phyloP scores from a whole-genome alignment of 2,888 invertebrate genomes.

The Gryllus longicercus region DNA sequence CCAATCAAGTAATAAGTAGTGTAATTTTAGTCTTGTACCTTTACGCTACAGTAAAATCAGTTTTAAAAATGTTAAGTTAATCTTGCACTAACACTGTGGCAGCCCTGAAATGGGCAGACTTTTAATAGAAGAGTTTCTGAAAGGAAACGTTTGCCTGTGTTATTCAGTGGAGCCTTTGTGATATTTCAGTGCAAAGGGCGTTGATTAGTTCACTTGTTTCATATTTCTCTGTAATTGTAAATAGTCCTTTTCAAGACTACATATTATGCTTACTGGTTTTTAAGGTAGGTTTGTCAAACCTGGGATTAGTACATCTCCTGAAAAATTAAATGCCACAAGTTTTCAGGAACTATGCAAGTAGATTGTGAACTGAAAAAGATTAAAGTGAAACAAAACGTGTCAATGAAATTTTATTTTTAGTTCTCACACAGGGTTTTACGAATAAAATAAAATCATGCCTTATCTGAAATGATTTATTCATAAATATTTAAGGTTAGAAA shows the following conservation, averaged over 20 bases:
- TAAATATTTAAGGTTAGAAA: no score
- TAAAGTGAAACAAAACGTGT: background rate
- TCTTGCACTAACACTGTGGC: background rate
- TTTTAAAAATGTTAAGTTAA: background rate
- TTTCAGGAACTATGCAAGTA: background rate
- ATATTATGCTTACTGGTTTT: background rate
- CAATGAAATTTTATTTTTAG: background rate
- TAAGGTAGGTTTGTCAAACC: background rate
- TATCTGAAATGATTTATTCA: no score
- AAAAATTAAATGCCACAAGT: background rate
- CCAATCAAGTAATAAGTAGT: background rate
- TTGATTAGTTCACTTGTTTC: constrained; percentile 4
- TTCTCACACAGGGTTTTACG: background rate
- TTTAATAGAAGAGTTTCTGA: background rate
- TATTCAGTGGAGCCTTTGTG: background rate
- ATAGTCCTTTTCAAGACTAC: background rate
- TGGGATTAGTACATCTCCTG: background rate
- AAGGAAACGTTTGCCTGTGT: background rate
- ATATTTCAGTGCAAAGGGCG: background rate
- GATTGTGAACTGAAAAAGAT: background rate
- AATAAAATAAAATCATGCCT: background rate
- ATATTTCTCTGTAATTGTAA: background rate
- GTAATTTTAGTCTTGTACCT: background rate
- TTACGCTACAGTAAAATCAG: background rate
- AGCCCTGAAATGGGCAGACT: background rate